These are phyloP conservation scores for Henicopernis longicauda DNA, from an alignment of 2,113 vertebrate species.

Conservation along the genomic window DNA sequence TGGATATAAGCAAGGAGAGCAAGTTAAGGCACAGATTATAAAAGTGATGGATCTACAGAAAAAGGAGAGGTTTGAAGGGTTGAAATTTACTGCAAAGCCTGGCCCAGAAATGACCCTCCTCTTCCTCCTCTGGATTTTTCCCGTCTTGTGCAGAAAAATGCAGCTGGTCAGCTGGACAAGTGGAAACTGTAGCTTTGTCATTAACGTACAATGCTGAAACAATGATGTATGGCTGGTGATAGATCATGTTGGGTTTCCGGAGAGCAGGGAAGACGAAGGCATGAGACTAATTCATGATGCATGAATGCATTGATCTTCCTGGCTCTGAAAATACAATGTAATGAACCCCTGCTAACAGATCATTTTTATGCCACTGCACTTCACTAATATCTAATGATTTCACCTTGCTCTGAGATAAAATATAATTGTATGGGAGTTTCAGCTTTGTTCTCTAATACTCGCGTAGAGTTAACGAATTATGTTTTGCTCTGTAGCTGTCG, in stretches of 20 bases:
- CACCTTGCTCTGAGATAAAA: conserved; percentile 79
- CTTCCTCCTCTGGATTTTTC: conserved; percentile 28
- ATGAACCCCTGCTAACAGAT: conserved; percentile 81
- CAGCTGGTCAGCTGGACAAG: conserved; percentile 71
- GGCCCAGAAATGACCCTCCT: conserved; percentile 48
- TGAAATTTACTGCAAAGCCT: conserved; percentile 32
- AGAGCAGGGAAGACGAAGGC: conserved; percentile 72
- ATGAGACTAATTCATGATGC: conserved; percentile 79
- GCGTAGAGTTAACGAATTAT: conserved; percentile 56
- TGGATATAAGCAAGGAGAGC: neutral
- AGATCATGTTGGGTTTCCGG: conserved; percentile 79
- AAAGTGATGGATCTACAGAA: conserved; percentile 5
- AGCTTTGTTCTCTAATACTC: conserved; percentile 73
- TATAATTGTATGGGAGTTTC: conserved; percentile 81
- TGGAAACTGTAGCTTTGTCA: conserved; percentile 64
- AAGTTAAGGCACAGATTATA: neutral
- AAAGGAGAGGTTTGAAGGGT: neutral
- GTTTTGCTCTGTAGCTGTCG: conserved; percentile 66
- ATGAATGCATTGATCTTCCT: conserved; percentile 80
- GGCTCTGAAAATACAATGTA: conserved; percentile 79
- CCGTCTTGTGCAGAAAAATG: conserved; percentile 44
- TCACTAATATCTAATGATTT: conserved; percentile 83
- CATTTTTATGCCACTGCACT: conserved; percentile 80
- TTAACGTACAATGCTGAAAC: conserved; percentile 59
- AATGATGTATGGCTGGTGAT: conserved; percentile 74